Percentiles rank a stretch among this genome's conserved stretches.
phyloP scores from a whole-genome alignment of 2,888 invertebrate genomes.

The Caenorhabditis parvicauda region DNA sequence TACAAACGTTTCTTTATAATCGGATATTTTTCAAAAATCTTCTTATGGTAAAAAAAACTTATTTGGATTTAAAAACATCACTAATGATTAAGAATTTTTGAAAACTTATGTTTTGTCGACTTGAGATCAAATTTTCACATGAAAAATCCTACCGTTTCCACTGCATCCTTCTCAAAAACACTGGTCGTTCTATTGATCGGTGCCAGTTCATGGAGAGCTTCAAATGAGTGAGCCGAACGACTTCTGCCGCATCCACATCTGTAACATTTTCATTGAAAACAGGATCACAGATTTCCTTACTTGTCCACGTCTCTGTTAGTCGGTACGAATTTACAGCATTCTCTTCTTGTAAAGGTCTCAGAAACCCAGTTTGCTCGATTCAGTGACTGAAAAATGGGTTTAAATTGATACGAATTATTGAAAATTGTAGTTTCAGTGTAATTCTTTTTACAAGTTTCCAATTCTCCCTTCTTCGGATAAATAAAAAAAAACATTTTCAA shows the following conservation, averaged over 20 bases:
- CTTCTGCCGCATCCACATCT: constrained; percentile 56
- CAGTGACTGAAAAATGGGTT: constrained; percentile 42
- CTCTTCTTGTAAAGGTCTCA: constrained; percentile 86
- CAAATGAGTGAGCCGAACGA: no score
- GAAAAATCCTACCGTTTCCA: no score
- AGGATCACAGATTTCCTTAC: constrained; percentile 13
- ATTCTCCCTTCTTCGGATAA: background rate
- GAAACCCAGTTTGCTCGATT: constrained; percentile 74
- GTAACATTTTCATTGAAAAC: constrained; percentile 6
- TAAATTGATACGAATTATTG: no score
- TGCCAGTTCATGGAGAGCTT: constrained; percentile 14
- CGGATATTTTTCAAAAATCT: no score
- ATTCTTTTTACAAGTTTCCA: background rate
- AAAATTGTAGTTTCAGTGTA: no score
- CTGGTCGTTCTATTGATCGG: constrained; percentile 8
- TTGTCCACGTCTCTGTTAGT: constrained; percentile 47
- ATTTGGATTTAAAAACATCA: no score
- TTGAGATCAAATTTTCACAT: no score
- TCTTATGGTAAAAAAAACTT: no score
- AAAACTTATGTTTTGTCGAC: no score
- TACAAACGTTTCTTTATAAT: no score
- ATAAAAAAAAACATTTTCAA: background rate
- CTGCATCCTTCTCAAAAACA: constrained; percentile 3
- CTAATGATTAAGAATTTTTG: no score
- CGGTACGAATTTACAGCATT: constrained; percentile 70